Base-by-base conservation (phyloP, 2,797 vertebrate species). In the Hippoglossus hippoglossus region DNA sequence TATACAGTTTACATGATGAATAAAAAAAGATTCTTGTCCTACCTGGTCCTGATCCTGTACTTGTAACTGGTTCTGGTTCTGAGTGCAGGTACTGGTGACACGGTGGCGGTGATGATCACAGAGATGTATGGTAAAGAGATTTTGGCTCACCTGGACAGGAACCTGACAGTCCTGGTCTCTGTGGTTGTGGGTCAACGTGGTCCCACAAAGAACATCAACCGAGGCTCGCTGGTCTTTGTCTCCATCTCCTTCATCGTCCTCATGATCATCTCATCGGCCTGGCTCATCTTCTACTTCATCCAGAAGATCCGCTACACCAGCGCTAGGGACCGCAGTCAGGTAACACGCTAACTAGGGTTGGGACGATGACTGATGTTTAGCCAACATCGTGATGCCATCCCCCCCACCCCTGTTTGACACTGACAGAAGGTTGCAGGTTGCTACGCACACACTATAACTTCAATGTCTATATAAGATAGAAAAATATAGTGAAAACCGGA, bases 261-360 rank as follows among this genome's bases (percentile, higher is more conserved):
- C 87, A 97, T 99, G 96, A 97, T 99, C 75, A 97, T 99, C 92
- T 98, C 97, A 36, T 98, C 97, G 2, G 97, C 98, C 0, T 99
- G 98, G 98, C 95, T 99, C 84, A 96, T 99, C 92, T 98, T 99
- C 94, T 99, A 99, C 94, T 99, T 98, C 94, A 97, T 98, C 78
- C 98, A 99, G 94, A 98, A 98, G 95, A 97, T 99, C 83, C 96
- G 97, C 85, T 96, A 97, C 89, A 97, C 95, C 79, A 97, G 94
- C 31, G 94, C 96, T 65, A 95, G 96, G 1, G 96, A 97, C 90
- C 96, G 97, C 81, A 97, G 96, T 90, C 98, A 99, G 97, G 98
- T 98, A 63, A 71, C 25, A 13, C 2, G 22, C 46, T 12, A 36
- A 3, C 34, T 36, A 12, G 3, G 34, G 34, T 36, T 12, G 9